These are phyloP conservation scores for Diarsia dahlii DNA, from an alignment of 2,888 invertebrate genomes.

Conservation along the genomic window DNA sequence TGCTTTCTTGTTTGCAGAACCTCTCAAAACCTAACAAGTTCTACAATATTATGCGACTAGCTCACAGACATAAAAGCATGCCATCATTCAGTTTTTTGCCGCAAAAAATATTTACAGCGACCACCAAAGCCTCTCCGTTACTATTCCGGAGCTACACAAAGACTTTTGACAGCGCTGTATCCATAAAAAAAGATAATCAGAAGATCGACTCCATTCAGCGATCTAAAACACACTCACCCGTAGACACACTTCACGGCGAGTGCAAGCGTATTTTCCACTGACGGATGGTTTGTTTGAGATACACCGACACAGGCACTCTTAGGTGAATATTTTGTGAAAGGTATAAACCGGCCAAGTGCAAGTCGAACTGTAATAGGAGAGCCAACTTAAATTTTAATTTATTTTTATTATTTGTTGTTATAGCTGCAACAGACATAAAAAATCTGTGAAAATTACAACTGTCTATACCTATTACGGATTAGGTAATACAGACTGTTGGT, in stretches of 20 bases:
- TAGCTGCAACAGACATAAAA: too few relatives aligned
- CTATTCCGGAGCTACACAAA: conserved; percentile 81
- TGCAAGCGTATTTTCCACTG: not conserved
- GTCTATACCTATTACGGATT: too few relatives aligned
- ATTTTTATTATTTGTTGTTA: too few relatives aligned
- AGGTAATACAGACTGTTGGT: too few relatives aligned
- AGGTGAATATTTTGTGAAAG: not conserved
- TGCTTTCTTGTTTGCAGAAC: too few relatives aligned
- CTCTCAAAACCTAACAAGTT: not conserved
- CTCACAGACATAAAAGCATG: conserved; percentile 24
- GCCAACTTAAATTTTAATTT: too few relatives aligned
- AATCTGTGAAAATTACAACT: too few relatives aligned
- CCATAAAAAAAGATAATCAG: not conserved
- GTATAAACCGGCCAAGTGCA: not conserved
- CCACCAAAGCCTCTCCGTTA: conserved; percentile 72
- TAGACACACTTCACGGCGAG: too few relatives aligned
- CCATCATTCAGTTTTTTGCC: conserved; percentile 58
- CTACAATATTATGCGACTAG: not conserved
- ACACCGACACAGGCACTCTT: not conserved
- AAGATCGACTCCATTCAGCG: not conserved
- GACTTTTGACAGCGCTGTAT: conserved; percentile 72
- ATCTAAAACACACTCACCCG: not conserved
- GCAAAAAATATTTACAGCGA: conserved; percentile 74
- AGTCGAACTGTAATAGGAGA: too few relatives aligned
- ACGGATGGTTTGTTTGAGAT: not conserved